Percentiles rank a stretch among this genome's conserved stretches.
Evolutionary conservation across 2,888 invertebrate species (phyloP).

Genomic region (Leptopilina myrica): DNA sequence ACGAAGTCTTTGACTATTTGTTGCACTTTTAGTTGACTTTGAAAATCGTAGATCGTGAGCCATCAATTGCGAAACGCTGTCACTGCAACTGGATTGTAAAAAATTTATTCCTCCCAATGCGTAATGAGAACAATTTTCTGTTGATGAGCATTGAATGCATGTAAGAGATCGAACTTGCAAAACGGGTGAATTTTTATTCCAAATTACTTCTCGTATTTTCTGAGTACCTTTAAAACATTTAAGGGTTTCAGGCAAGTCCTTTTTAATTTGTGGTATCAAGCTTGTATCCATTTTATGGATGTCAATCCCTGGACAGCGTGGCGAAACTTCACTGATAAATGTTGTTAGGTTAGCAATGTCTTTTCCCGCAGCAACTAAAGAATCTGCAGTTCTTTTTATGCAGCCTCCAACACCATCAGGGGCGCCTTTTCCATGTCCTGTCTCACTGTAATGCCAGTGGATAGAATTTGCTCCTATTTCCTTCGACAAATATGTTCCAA

Average conservation of each 20-base stretch:
- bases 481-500: conserved; percentile 17
- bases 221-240: background rate
- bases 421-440: background rate
- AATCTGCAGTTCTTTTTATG: too few species aligned
- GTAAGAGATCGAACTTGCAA: background rate
- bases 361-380: too few species aligned
- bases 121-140: background rate
- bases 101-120: background rate
- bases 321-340: too few species aligned
- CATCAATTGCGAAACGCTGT: too few species aligned
- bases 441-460: conserved; percentile 3
- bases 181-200: background rate
- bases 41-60: too few species aligned
- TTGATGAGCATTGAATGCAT: background rate
- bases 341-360: too few species aligned
- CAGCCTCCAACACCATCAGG: background rate
- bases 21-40: background rate
- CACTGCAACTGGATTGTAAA: too few species aligned
- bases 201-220: background rate
- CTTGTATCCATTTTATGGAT: background rate
- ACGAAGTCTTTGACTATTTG: conserved; percentile 9
- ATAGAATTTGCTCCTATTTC: conserved; percentile 11
- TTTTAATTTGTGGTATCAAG: background rate
- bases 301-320: too few species aligned
- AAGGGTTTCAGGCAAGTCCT: background rate